These are phyloP conservation scores for Malurus cyaneus DNA, from an alignment of 2,113 vertebrate species.

Conservation along the genomic window DNA sequence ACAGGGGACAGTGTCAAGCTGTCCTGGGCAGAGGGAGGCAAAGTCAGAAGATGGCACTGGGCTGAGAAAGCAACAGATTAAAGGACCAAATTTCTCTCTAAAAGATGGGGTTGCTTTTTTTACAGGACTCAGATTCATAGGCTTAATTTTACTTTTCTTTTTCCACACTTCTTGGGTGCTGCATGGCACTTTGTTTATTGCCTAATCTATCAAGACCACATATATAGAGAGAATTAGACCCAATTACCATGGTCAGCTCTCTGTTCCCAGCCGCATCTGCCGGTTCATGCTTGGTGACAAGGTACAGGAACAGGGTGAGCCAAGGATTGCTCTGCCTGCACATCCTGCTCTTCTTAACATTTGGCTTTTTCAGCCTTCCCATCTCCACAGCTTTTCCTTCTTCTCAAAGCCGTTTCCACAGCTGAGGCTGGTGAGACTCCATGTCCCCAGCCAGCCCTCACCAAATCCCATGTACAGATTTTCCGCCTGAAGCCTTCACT, in stretches of 20 bases:
- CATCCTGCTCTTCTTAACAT: background rate
- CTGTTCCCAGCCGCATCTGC: background rate
- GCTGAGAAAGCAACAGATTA: background rate
- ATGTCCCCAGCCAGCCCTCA: background rate
- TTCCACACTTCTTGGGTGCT: background rate
- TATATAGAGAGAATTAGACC: background rate
- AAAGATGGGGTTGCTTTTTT: fast-evolving
- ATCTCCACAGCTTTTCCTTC: fast-evolving
- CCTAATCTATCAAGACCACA: background rate
- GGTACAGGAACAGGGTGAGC: background rate
- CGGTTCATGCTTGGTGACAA: fast-evolving
- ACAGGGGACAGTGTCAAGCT: background rate
- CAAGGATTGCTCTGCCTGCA: background rate
- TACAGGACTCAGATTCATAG: background rate
- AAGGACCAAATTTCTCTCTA: background rate
- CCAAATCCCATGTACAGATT: background rate
- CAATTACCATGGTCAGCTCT: background rate
- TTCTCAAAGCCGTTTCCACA: background rate
- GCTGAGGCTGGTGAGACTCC: background rate
- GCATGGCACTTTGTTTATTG: background rate
- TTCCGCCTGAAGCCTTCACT: background rate
- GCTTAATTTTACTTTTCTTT: background rate
- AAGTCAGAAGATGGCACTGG: background rate
- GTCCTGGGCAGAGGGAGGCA: background rate
- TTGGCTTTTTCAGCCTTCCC: background rate